Base-by-base conservation (phyloP, 37 sponge, comb jelly and placozoan genomes). In the Geodia barretti region DNA sequence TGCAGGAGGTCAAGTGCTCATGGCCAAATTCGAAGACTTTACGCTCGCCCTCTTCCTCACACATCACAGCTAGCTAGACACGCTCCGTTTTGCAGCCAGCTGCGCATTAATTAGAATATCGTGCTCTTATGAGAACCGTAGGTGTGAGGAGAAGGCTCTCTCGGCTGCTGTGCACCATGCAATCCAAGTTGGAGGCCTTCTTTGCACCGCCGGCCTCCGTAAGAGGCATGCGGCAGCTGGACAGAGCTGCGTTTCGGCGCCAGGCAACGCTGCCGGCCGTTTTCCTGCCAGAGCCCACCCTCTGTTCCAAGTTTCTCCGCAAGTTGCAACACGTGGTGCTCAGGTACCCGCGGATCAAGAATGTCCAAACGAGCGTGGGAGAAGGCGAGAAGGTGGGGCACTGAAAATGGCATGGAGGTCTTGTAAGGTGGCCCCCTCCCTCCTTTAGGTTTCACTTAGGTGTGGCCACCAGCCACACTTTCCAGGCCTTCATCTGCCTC, bases 151-250 rank as follows among this genome's bases (percentile, higher is more conserved):
- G 54, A 7, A 47, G 54, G 14, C 14, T 47, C 54, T 47, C 7
- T 70, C 60, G 76, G 20, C 60, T 9, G 26, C 8, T 74, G 20
- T 74, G 47, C 60, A 39, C 75, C 23, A 66, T 42, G 68, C 38
- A 31, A 23, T 39, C 66, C 32, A 47, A 47, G 54, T 7, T 79
- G 33, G 89, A 82, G 20, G 33, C 62, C 21, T 79, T 73, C 39
- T 88, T 90, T 70, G 47, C 78, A 33, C 97, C 97, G 35, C 94
- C 94, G 4, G 74, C 76, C 21, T 58, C 79, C 1, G 94, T 97
- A 17, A 39, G 92, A 0, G 94, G 94, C 29, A 83, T 89, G 89
- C 88, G 73, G 71, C 35, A 1, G 0, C 79, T 97, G 41, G 81
- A 89, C 41, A 91, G 75, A 41, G 84, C 74, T 1, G 40, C 66